Evolutionary conservation across 2,113 vertebrate species (phyloP), one percentile per base, ranked within the genome.

Genomic region (Rattus rattus): DNA sequence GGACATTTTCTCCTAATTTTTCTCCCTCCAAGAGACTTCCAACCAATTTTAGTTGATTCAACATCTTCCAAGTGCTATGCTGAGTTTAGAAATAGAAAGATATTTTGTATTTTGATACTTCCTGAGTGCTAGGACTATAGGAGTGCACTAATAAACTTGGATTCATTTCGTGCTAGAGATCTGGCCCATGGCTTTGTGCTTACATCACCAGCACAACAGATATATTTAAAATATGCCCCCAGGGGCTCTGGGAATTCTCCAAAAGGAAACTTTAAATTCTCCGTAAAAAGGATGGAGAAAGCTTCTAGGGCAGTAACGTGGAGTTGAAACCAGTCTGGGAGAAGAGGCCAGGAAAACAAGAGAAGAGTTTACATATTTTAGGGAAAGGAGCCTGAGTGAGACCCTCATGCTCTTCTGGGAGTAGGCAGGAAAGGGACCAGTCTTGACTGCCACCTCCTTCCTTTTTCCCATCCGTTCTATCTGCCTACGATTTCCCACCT

Each of bases 231-330:
- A 54, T 81, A 11, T 70, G 3, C 33, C 54, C 7, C 7, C 43
- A 86, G 33, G 8, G 1, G 6, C 20, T 70, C 73, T 94, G n/a
- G 52, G 54, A 92, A 72, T 76, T 92, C 77, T 65, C 61, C 36
- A 49, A 80, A 95, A 79, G 24, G 59, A 76, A 92, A 76, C 69
- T 65, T 94, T 76, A 76, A 87, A 83, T 92, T 80, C 65, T 83
- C 24, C 52, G 75, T 83, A 28, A 86, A 92, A 75, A 61, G 61
- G 52, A 17, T 49, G 80, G 65, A 75, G 90, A 70, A 85, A 75
- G 39, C 56, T 90, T 81, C 54, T 49, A 59, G 54, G 90, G 67
- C 73, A 90, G 22, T 47, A 36, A 75, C 47, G 56, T 72, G 88
- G 90, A 52, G 47, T 47, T 69, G 67, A 88, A 87, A 72, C 43